A percentile compares a stretch with the other conserved stretches of the same genome.
Conservation (phyloP, 2,113 vertebrate genomes). For the Hemiprocne comata region DNA sequence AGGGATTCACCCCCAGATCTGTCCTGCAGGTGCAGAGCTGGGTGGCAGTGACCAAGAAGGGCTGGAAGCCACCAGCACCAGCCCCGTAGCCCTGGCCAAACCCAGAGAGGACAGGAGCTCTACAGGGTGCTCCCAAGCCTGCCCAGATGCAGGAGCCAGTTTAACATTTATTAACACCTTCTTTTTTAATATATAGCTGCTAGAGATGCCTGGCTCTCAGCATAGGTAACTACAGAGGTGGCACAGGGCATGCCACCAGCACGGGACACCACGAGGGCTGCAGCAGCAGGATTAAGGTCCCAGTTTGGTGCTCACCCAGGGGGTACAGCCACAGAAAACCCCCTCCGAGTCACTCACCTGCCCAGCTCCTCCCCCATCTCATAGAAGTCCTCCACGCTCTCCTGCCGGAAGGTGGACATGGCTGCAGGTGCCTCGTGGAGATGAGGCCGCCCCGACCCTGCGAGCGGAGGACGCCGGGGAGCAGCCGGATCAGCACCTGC, state of each 20-base stretch:
- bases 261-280: accelerated
- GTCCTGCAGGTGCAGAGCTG: background rate
- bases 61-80: background rate
- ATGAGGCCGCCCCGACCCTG: background rate
- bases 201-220: background rate
- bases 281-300: accelerated
- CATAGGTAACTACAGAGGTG: no score
- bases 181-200: background rate
- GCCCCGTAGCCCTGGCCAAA: background rate
- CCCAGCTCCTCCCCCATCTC: conserved; percentile 86
- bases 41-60: background rate
- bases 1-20: background rate
- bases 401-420: conserved; percentile 84
- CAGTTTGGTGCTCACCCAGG: accelerated
- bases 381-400: conserved; percentile 80
- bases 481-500: conserved; percentile 6
- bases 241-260: background rate
- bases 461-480: accelerated
- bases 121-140: background rate
- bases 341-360: conserved; percentile 54
- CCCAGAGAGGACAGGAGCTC: background rate
- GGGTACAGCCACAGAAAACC: background rate
- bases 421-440: accelerated
- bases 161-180: accelerated
- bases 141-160: background rate